phyloP scores from a whole-genome alignment of 1,140 invertebrate species.

The Rhopalosiphum maidis region DNA sequence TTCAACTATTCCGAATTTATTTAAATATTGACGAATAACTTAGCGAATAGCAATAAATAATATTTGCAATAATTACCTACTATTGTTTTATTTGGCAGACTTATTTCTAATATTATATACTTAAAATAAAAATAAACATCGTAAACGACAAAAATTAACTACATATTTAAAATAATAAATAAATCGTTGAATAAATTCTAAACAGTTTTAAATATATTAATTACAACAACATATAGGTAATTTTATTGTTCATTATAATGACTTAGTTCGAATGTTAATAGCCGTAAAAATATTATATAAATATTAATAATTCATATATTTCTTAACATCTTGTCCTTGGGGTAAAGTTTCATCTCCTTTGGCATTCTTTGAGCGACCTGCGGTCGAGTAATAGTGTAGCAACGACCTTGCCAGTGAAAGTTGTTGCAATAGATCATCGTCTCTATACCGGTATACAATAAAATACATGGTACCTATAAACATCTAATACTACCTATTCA shows the following conservation, averaged over 20 bases:
- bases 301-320: neutral
- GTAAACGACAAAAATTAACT: neutral
- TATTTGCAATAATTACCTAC: too few relatives aligned
- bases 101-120: neutral
- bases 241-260: neutral
- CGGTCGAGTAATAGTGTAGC: neutral
- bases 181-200: neutral
- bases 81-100: too few relatives aligned
- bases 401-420: conserved; percentile 56
- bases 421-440: conserved; percentile 40
- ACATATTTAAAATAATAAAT: neutral
- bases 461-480: neutral
- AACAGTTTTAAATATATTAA: neutral
- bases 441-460: neutral
- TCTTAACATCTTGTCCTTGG: conserved; percentile 32
- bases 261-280: neutral
- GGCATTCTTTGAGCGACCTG: conserved; percentile 4
- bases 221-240: neutral
- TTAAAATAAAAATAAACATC: neutral
- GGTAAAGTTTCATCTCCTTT: conserved; percentile 53
- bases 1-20: neutral
- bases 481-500: neutral
- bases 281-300: neutral
- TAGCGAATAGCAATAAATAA: too few relatives aligned
- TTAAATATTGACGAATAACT: too few relatives aligned